A percentile compares a stretch with the other conserved stretches of the same genome.
Evolutionary conservation across 2,888 invertebrate genomes (phyloP).

Genomic region (Andrena trimmerana): DNA sequence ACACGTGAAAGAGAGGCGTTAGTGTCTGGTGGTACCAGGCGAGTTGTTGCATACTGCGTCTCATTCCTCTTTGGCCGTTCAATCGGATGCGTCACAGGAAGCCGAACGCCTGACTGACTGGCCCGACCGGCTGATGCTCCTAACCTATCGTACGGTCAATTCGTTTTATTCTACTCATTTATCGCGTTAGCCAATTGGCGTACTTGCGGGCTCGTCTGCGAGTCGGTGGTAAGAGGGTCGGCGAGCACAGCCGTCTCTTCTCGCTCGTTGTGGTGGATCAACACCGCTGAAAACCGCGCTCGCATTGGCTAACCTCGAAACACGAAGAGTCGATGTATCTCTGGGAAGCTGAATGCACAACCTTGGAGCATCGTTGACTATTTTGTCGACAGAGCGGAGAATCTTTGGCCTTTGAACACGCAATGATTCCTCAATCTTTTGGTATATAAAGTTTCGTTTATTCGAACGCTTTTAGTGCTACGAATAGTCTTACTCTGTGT

Average conservation of each 20-base stretch:
- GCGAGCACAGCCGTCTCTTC: not conserved
- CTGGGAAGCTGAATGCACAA: too few relatives aligned
- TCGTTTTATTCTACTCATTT: slow-evolving; percentile 74
- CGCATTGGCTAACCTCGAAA: not conserved
- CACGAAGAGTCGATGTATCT: not conserved
- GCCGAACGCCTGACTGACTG: slow-evolving; percentile 68
- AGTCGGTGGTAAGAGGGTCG: slow-evolving; percentile 33
- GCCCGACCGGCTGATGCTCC: slow-evolving; percentile 64
- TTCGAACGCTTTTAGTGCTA: too few relatives aligned
- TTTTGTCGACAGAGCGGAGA: too few relatives aligned
- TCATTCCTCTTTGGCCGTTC: slow-evolving; percentile 69
- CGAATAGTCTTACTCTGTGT: too few relatives aligned
- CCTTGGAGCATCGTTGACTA: not conserved
- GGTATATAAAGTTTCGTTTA: too few relatives aligned
- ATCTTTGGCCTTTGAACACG: not conserved
- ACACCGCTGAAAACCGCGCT: not conserved
- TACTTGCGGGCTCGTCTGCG: slow-evolving; percentile 47
- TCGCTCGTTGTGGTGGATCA: not conserved
- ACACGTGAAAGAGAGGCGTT: slow-evolving; percentile 65
- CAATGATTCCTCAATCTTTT: not conserved
- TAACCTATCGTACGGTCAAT: slow-evolving; percentile 72
- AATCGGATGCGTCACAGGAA: slow-evolving; percentile 74
- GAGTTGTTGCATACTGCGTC: slow-evolving; percentile 63
- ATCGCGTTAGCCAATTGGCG: slow-evolving; percentile 76
- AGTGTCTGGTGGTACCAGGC: slow-evolving; percentile 79